Conservation (phyloP, 2,113 vertebrate species). For the Ceyx melanurus region DNA sequence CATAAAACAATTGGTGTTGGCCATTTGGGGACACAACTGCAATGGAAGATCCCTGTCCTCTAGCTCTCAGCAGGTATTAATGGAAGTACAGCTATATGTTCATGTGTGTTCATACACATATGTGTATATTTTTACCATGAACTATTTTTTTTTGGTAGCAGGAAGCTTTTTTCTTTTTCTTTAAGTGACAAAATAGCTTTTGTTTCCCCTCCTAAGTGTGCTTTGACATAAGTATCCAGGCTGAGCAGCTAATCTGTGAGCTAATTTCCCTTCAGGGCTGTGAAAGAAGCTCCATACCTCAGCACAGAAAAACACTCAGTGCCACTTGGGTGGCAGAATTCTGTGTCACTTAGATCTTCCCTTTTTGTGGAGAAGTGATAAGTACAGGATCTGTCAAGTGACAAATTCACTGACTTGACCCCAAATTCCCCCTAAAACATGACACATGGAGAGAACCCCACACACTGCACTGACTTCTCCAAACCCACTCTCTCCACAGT, state of each 20-base stretch:
- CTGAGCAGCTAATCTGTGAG: not conserved
- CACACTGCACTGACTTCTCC: not conserved
- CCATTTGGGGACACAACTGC: not conserved
- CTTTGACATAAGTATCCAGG: not conserved
- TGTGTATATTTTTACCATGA: not conserved
- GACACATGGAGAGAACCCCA: not conserved
- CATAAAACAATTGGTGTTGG: not conserved
- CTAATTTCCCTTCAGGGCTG: not conserved
- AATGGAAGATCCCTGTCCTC: not conserved
- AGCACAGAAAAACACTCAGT: not conserved
- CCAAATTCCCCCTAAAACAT: conserved; percentile 6
- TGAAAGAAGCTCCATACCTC: not conserved
- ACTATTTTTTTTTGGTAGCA: not conserved
- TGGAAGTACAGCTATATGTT: not conserved
- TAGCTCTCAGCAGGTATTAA: not conserved
- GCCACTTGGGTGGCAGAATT: not conserved
- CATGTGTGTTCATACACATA: not conserved
- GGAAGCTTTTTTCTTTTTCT: not conserved
- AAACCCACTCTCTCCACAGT: not conserved
- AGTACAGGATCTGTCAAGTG: conserved; percentile 31
- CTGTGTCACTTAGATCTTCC: not conserved
- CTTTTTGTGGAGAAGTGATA: not conserved
- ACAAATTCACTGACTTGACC: conserved; percentile 24
- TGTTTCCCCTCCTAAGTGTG: fast-evolving
- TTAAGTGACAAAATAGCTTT: not conserved